Percentiles rank a stretch among this genome's conserved stretches.
These are phyloP conservation scores for Sarotherodon lohbergeri DNA, from an alignment of 2,113 vertebrate genomes.

Conservation along the genomic window DNA sequence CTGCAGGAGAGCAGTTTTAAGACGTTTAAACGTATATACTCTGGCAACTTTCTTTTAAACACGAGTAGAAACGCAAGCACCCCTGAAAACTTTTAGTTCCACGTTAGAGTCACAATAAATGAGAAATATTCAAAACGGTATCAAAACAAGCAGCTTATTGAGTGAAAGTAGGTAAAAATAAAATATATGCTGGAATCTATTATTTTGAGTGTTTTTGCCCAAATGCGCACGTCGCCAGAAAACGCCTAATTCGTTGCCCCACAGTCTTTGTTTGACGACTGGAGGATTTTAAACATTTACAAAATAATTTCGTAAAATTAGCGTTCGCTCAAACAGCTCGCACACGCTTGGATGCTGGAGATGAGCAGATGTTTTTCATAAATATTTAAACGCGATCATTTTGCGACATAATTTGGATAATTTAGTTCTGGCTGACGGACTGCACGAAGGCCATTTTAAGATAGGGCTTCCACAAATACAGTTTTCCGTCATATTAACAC, in stretches of 20 bases:
- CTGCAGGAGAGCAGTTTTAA: neutral
- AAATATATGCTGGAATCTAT: neutral
- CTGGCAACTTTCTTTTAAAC: neutral
- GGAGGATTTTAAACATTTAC: neutral
- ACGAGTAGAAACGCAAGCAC: neutral
- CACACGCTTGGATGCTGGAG: neutral
- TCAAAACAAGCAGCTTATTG: neutral
- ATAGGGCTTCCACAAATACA: neutral
- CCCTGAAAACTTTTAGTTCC: neutral
- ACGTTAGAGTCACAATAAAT: neutral
- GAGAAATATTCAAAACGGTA: neutral
- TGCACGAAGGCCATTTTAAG: conserved; percentile 18
- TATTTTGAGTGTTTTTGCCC: neutral
- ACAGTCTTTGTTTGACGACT: neutral
- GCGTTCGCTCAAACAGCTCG: neutral
- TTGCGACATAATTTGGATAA: neutral
- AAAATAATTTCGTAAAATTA: neutral
- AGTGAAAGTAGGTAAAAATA: neutral
- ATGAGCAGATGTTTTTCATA: neutral
- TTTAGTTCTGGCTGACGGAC: neutral
- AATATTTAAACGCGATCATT: neutral
- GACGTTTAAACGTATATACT: neutral
- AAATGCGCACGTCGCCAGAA: neutral
- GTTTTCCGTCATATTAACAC: neutral
- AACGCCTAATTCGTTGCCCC: neutral